These are phyloP conservation scores for Notolabrus celidotus DNA, from an alignment of 2,797 vertebrate species.

Conservation along the genomic window DNA sequence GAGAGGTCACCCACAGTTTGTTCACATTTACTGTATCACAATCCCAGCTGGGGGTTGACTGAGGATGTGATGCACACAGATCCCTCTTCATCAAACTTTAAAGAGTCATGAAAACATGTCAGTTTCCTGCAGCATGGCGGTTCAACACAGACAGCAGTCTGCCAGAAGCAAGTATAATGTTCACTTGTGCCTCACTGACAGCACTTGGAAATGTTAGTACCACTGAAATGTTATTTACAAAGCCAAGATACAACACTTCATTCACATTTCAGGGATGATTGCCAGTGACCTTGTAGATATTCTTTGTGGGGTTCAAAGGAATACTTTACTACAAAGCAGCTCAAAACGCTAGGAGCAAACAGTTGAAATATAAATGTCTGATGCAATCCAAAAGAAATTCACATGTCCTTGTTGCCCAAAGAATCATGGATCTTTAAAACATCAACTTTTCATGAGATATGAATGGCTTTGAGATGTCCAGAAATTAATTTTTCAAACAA, in stretches of 20 bases:
- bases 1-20: slow-evolving; percentile 51
- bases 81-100: slow-evolving; percentile 35
- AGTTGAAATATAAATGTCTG: neutral
- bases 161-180: slow-evolving; percentile 7
- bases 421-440: no score
- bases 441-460: no score
- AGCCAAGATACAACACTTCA: neutral
- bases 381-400: neutral
- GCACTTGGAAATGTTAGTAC: slow-evolving; percentile 13
- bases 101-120: slow-evolving; percentile 51
- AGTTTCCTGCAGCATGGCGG: slow-evolving; percentile 27
- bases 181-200: slow-evolving; percentile 36
- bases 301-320: neutral
- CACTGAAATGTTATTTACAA: slow-evolving; percentile 27
- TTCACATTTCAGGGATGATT: neutral
- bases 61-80: slow-evolving; percentile 19
- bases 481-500: neutral
- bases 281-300: slow-evolving; percentile 9
- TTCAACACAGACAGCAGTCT: slow-evolving; percentile 17
- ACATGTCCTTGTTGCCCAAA: no score
- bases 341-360: neutral
- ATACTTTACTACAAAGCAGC: slow-evolving; percentile 10
- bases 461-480: neutral
- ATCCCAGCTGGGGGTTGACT: slow-evolving; percentile 42
- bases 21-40: slow-evolving; percentile 59